Conservation (phyloP, 2,888 invertebrate species). For the Aphodius sticticus region DNA sequence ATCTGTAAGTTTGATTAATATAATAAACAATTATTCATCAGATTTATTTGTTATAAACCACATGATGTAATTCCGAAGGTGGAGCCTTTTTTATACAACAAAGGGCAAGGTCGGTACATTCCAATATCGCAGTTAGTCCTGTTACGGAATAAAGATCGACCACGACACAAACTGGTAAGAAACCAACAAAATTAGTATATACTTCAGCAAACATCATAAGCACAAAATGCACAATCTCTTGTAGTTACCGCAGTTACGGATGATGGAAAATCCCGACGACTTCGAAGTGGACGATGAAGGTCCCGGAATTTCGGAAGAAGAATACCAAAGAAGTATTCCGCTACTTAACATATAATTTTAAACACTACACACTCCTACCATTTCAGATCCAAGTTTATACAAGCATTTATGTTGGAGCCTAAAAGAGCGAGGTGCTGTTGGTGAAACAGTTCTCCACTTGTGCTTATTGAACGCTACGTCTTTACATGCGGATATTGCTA, state of each 20-base stretch:
- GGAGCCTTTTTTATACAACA: conserved; percentile 92
- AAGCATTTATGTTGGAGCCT: conserved; percentile 92
- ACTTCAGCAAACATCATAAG: neutral
- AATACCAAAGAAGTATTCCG: conserved; percentile 59
- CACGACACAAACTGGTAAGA: conserved; percentile 78
- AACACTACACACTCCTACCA: conserved; percentile 11
- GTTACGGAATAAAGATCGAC: conserved; percentile 84
- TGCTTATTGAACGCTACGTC: conserved; percentile 93
- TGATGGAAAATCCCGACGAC: conserved; percentile 86
- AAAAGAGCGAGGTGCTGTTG: conserved; percentile 92
- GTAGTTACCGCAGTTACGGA: conserved; percentile 76
- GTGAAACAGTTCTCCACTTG: conserved; percentile 93
- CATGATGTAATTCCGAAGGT: conserved; percentile 59
- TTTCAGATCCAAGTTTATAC: conserved; percentile 72
- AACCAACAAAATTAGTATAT: neutral
- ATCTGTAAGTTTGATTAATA: too few relatives aligned
- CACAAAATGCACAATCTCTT: conserved; percentile 21
- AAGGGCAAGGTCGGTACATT: conserved; percentile 89
- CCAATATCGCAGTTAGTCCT: conserved; percentile 90
- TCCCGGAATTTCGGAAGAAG: conserved; percentile 66
- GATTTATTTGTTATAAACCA: neutral
- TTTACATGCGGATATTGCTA: conserved; percentile 91
- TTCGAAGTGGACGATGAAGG: conserved; percentile 84
- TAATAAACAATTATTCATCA: neutral
- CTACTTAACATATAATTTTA: conserved; percentile 10